Base-by-base conservation (phyloP, 2,888 invertebrate genomes). In the Diloba caeruleocephala region DNA sequence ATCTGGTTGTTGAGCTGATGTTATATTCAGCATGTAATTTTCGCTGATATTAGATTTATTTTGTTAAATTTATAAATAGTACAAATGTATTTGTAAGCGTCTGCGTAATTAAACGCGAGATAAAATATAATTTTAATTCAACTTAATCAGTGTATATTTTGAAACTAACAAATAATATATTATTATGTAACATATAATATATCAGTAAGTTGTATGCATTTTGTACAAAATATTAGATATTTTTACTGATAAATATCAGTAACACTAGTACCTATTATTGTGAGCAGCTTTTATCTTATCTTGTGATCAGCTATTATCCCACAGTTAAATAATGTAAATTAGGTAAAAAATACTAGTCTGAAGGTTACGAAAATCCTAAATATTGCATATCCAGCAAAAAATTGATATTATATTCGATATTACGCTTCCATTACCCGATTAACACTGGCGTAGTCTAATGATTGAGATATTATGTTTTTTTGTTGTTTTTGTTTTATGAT, bases 171-270 rank as follows among this genome's bases (percentile, higher is more conserved):
- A 79, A 71, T 78, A 83, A 83, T 85, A 70, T 82, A 81, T 76
- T 82, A 81, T 76, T 74, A 71, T 76, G 72, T 74, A 75, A 78
- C 66, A 71, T 63, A 73, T 72, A 74, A 71, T 63, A 73, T 72
- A 74, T 74, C 60, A 61, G 42, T 76, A 73, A 71, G 70, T 71
- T 81, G 79, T 87, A 87, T 84, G 82, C 82, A 79, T 87, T 87
- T 89, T 92, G 90, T 92, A 92, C 90, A 92, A 90, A 85, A 85
- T 73, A 67, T 80, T 84, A 82, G 87, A 84, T 90, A 87, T 90
- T 92, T 90, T 84, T 87, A 88, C 83, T 82, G 66, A 68, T 66
- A 82, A 75, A 62, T 71, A 74, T 84, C 84, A 75, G 63, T 71
- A 64, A 74, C 42, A 46, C 63, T 74, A 67, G 63, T 64, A 76